Evolutionary conservation across 2,888 invertebrate species (phyloP).

Genomic region (Scrobipalpa atriplicella): DNA sequence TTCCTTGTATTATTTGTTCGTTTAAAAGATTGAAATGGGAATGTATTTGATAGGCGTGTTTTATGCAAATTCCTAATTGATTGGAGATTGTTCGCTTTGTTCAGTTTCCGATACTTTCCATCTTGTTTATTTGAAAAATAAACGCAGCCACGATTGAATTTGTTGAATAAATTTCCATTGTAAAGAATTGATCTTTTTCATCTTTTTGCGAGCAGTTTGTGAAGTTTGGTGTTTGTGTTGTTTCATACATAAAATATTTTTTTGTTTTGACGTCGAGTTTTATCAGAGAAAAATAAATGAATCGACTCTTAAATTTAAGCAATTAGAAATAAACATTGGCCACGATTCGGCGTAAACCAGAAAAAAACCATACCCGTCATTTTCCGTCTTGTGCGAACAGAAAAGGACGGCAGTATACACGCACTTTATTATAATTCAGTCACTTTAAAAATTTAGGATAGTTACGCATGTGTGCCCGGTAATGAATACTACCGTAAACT

Average conservation of each 20-base stretch:
- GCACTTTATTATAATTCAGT: no score
- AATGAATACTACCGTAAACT: no score
- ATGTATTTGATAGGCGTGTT: constrained; percentile 6
- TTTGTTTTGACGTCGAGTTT: neutral
- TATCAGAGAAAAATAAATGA: neutral
- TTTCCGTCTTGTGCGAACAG: no score
- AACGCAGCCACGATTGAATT: constrained; percentile 8
- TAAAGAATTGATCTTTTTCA: neutral
- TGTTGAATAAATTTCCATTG: constrained; percentile 7
- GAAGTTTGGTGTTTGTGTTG: neutral
- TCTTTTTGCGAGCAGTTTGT: neutral
- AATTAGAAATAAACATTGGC: no score
- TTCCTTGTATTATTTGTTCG: constrained; percentile 7
- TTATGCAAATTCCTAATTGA: constrained; percentile 11
- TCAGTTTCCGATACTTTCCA: neutral
- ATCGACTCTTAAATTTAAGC: no score
- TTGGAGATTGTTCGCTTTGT: neutral
- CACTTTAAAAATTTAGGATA: no score
- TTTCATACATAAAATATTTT: neutral
- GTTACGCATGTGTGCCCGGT: no score
- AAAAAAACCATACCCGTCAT: no score
- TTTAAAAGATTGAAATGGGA: constrained; percentile 11
- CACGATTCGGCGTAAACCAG: no score
- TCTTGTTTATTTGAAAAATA: neutral
- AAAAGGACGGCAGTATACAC: no score